phyloP scores from a whole-genome alignment of 2,797 vertebrate species.

The Sebastes baramenuke region DNA sequence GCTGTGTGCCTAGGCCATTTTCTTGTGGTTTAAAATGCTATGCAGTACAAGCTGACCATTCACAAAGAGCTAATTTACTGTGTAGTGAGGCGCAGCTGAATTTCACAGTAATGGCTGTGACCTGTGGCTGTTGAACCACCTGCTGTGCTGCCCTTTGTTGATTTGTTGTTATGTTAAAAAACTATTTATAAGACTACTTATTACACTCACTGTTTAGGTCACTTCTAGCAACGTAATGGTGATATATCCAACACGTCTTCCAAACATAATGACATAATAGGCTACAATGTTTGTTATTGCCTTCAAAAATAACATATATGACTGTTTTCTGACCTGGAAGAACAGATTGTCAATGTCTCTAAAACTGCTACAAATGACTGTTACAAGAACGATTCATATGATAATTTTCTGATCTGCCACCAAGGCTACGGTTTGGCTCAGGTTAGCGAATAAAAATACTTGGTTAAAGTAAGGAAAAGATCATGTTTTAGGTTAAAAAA shows the following conservation, averaged over 20 bases:
- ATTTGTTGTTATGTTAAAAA: neutral
- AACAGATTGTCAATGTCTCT: neutral
- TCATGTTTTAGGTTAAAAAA: neutral
- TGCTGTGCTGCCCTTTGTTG: constrained; percentile 9
- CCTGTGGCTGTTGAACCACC: constrained; percentile 13
- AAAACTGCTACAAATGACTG: neutral
- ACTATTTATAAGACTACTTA: neutral
- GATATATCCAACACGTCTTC: neutral
- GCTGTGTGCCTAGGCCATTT: neutral
- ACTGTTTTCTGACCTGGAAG: neutral
- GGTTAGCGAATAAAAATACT: neutral
- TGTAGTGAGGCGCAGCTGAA: neutral
- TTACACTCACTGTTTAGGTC: neutral
- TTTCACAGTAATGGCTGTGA: neutral
- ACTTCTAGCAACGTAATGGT: neutral
- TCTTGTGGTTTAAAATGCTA: neutral
- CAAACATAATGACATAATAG: neutral
- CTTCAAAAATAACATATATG: neutral
- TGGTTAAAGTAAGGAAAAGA: neutral
- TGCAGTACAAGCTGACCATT: neutral
- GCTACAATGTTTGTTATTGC: neutral
- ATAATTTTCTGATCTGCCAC: neutral
- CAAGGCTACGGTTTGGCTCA: neutral
- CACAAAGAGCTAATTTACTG: neutral
- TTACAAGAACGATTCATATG: neutral